Percentiles rank a stretch among this genome's conserved stretches.
Evolutionary conservation across 2,797 vertebrate species (phyloP).

Genomic region (Thalassophryne amazonica): DNA sequence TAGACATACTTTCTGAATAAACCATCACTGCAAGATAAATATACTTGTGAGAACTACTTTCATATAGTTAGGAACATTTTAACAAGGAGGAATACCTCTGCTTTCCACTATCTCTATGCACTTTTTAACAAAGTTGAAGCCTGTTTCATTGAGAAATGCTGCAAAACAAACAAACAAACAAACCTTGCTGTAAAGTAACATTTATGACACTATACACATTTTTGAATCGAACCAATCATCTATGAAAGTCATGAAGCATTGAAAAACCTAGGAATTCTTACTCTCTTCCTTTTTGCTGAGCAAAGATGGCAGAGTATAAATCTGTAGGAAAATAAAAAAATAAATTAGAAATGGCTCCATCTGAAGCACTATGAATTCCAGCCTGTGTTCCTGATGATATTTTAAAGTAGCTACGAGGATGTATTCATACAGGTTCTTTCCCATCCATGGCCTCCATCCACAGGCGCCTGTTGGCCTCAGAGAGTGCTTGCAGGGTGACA

Average conservation of each 20-base stretch:
- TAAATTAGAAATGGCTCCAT: neutral
- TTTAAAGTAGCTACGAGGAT: neutral
- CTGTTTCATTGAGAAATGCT: constrained; percentile 95
- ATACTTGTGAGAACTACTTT: neutral
- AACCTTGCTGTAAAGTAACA: neutral
- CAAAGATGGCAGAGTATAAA: constrained; percentile 94
- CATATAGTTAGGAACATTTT: neutral
- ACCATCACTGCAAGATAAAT: neutral
- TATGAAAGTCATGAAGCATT: neutral
- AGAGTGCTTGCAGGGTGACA: constrained; percentile 93
- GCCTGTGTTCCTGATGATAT: neutral
- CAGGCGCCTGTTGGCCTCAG: constrained; percentile 92
- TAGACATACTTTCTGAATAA: neutral
- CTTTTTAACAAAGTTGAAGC: constrained; percentile 93
- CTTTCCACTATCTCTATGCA: constrained; percentile 93
- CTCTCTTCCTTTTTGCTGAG: constrained; percentile 99
- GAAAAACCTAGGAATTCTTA: constrained; percentile 75
- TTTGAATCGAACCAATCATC: neutral
- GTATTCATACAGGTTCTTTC: constrained; percentile 89
- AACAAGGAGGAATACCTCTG: constrained; percentile 64
- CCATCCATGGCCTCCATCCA: constrained; percentile 99
- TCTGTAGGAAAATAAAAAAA: constrained; percentile 71
- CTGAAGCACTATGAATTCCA: neutral
- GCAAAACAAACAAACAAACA: constrained; percentile 31
- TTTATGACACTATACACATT: neutral